Evolutionary conservation across 1,140 invertebrate genomes (phyloP).

Genomic region (Hyles euphorbiae): DNA sequence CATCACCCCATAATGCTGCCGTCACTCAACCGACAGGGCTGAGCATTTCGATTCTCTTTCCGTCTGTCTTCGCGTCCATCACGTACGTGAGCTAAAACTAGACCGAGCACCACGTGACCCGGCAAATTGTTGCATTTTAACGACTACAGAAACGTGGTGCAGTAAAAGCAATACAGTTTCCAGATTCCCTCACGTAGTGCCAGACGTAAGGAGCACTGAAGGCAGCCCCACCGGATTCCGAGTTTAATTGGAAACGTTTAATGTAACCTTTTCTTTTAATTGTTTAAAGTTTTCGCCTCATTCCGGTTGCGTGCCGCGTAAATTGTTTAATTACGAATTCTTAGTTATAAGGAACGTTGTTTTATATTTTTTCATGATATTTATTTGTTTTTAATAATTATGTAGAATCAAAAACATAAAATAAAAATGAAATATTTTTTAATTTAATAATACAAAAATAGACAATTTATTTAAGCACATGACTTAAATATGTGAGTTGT

Average conservation of each 20-base stretch:
- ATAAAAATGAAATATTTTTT: too few species aligned
- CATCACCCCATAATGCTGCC: too few species aligned
- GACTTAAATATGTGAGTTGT: too few species aligned
- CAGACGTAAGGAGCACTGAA: conserved; percentile 40
- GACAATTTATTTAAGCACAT: too few species aligned
- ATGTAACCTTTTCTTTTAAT: conserved; percentile 61
- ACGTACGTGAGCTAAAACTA: conserved; percentile 22
- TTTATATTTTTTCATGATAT: too few species aligned
- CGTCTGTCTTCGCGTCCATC: conserved; percentile 6
- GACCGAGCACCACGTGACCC: conserved; percentile 23
- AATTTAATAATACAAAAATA: too few species aligned
- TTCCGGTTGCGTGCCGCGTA: conserved; percentile 20
- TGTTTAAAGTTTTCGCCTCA: conserved; percentile 44
- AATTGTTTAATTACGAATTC: conserved; percentile 9
- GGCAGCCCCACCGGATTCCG: conserved; percentile 52
- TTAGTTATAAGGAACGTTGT: too few species aligned
- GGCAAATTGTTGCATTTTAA: conserved; percentile 56
- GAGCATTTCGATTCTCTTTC: conserved; percentile 8
- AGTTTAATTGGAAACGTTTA: conserved; percentile 67
- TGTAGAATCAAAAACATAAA: too few species aligned
- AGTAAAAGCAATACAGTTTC: conserved; percentile 40
- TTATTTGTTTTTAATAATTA: too few species aligned
- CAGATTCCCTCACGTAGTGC: conserved; percentile 47
- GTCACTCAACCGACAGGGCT: too few species aligned
- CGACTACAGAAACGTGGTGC: conserved; percentile 36